phyloP scores from a whole-genome alignment of 2,113 vertebrate species.

The Montifringilla adamsi region DNA sequence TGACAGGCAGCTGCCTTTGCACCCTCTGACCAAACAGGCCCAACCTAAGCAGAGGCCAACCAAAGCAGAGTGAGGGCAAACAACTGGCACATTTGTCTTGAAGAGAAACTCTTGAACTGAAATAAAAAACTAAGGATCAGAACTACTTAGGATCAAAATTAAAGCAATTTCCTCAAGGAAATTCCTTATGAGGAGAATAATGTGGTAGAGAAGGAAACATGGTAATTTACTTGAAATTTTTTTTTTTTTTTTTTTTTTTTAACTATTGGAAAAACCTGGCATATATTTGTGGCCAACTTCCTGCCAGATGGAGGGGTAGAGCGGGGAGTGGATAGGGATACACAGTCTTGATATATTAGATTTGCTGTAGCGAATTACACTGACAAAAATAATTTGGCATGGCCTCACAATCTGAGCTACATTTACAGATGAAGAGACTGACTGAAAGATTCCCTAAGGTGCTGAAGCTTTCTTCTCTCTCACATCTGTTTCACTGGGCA shows the following conservation, averaged over 20 bases:
- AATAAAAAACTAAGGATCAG: not conserved
- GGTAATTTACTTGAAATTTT: not conserved
- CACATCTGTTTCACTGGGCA: not conserved
- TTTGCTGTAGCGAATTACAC: not conserved
- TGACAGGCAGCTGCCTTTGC: conserved; percentile 22
- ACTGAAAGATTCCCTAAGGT: not conserved
- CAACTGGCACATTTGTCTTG: not conserved
- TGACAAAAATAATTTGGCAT: not conserved
- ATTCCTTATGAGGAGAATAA: not conserved
- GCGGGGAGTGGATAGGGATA: accelerated
- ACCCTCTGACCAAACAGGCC: not conserved
- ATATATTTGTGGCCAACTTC: no score
- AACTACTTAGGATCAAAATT: not conserved
- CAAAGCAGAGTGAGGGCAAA: not conserved
- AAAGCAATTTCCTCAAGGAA: not conserved
- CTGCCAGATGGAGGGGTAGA: accelerated
- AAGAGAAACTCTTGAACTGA: not conserved
- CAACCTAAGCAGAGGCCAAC: not conserved
- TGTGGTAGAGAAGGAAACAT: not conserved
- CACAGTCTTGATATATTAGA: not conserved
- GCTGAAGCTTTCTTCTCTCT: not conserved
- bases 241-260: not conserved
- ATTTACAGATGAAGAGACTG: not conserved
- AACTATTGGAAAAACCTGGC: no score
- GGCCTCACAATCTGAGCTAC: not conserved